phyloP scores from a whole-genome alignment of 2,888 invertebrate genomes.

The Eristalis pertinax region DNA sequence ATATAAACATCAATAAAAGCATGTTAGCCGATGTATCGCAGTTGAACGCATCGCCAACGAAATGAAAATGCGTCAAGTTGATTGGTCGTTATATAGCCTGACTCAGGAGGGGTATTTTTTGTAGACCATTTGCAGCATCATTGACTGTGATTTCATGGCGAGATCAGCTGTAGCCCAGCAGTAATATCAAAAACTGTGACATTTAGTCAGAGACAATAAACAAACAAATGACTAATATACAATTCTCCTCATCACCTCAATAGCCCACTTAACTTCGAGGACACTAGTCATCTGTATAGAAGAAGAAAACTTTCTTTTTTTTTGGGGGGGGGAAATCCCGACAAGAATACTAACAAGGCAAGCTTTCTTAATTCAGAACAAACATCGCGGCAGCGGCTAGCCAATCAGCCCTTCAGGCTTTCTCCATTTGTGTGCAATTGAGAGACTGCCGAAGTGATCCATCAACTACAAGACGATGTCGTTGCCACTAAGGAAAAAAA shows the following conservation, averaged over 20 bases:
- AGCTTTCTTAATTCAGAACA: slow-evolving; percentile 1
- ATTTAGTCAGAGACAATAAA: background rate
- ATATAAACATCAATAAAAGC: background rate
- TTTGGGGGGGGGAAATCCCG: slow-evolving; percentile 9
- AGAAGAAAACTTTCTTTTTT: slow-evolving; percentile 41
- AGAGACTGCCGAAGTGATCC: background rate
- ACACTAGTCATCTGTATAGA: background rate
- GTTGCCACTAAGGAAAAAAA: background rate
- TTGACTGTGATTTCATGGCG: no score
- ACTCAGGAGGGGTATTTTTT: background rate
- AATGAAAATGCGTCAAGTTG: background rate
- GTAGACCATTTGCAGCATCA: no score
- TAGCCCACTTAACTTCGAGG: background rate
- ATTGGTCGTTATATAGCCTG: background rate
- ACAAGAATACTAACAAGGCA: slow-evolving; percentile 14
- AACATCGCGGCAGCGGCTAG: background rate
- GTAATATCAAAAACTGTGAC: background rate
- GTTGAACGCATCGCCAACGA: background rate
- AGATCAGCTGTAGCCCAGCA: no score
- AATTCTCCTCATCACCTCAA: background rate
- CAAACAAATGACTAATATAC: background rate
- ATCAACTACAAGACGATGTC: no score
- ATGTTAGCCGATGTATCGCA: background rate
- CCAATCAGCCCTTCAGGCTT: background rate
- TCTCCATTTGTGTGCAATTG: background rate